Evolutionary conservation across 2,797 vertebrate species (phyloP).

Genomic region (Odontamblyopus lacepedii): DNA sequence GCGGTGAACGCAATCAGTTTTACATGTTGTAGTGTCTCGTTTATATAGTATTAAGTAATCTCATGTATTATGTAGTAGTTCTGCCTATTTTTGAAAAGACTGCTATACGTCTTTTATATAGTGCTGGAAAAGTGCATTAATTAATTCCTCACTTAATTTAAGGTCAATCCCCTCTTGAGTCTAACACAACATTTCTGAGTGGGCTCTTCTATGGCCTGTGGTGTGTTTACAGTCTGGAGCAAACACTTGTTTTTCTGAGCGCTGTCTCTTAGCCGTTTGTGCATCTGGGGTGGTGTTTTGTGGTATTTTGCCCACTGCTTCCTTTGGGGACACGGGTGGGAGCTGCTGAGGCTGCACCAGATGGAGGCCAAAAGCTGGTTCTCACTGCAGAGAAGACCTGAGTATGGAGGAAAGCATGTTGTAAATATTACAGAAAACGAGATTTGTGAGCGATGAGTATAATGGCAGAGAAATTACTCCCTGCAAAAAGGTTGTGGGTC

Average conservation of each 20-base stretch:
- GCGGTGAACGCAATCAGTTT: no score
- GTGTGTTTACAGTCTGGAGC: slow-evolving; percentile 16
- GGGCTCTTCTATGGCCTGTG: background rate
- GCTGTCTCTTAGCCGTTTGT: slow-evolving; percentile 24
- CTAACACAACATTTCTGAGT: background rate
- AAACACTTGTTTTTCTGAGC: slow-evolving; percentile 31
- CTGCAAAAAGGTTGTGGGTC: no score
- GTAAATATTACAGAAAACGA: background rate
- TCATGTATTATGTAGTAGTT: no score
- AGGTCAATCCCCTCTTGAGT: background rate
- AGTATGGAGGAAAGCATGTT: background rate
- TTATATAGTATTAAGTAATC: no score
- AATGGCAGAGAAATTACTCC: no score
- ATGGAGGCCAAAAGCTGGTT: slow-evolving; percentile 30
- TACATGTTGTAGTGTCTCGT: no score
- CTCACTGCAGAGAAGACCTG: background rate
- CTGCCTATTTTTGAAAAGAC: no score
- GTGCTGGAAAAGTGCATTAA: background rate
- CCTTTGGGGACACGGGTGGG: background rate
- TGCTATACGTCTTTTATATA: no score
- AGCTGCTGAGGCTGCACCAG: slow-evolving; percentile 32
- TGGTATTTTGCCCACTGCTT: slow-evolving; percentile 14
- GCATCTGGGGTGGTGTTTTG: slow-evolving; percentile 5
- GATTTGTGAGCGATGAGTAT: no score
- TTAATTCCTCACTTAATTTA: background rate